Conservation (phyloP, 2,797 vertebrate species). For the Basileuterus tristriatus region DNA sequence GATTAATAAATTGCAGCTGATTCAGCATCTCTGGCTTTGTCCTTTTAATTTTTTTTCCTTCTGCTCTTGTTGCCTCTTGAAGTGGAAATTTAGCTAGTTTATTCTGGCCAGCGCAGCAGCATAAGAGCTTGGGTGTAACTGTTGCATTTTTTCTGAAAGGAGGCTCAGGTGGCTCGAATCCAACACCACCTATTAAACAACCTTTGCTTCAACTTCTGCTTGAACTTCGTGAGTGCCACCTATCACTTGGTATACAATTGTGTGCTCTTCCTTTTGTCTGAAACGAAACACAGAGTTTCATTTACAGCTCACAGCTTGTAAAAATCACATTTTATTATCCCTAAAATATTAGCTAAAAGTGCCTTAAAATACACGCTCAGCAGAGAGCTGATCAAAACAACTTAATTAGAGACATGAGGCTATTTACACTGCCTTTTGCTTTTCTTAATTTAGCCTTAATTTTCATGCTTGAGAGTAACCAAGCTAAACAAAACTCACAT, state of each 20-base stretch:
- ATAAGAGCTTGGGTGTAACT: neutral
- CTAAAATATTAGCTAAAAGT: neutral
- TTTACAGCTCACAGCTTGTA: neutral
- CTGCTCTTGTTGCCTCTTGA: neutral
- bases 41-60: neutral
- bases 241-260: neutral
- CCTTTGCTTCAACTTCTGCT: neutral
- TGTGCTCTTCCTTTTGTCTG: neutral
- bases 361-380: neutral
- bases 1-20: neutral
- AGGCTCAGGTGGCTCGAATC: neutral
- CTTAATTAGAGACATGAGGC: constrained; percentile 3
- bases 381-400: neutral
- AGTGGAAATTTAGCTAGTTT: neutral
- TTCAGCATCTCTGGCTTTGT: neutral
- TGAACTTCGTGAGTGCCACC: no score
- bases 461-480: neutral
- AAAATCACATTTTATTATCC: neutral
- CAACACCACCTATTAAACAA: neutral
- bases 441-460: constrained; percentile 32
- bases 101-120: neutral
- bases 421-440: constrained; percentile 6
- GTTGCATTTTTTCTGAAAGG: neutral
- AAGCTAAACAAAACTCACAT: neutral
- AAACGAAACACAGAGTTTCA: neutral